Evolutionary conservation across 2,797 vertebrate species (phyloP).

Genomic region (Schizopygopsis pylzovi): DNA sequence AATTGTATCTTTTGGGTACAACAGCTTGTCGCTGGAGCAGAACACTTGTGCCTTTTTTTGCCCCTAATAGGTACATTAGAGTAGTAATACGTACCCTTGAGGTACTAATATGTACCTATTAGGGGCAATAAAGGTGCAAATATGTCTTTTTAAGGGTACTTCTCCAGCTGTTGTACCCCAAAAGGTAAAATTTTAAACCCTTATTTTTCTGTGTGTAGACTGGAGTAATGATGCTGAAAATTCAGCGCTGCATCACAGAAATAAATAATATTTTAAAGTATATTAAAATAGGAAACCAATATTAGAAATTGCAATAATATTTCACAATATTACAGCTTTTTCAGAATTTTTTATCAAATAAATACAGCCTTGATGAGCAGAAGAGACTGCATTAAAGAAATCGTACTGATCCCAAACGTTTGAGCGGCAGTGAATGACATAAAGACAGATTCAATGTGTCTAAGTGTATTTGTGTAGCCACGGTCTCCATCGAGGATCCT

Average conservation of each 20-base stretch:
- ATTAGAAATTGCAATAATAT: neutral
- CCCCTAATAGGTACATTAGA: too few species aligned
- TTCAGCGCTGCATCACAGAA: too few species aligned
- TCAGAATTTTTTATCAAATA: neutral
- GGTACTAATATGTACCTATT: too few species aligned
- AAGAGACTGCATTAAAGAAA: neutral
- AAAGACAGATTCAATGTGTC: neutral
- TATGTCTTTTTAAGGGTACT: too few species aligned
- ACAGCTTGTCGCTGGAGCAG: too few species aligned
- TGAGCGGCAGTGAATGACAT: neutral
- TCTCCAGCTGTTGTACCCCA: too few species aligned
- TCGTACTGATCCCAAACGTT: neutral
- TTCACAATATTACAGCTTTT: neutral
- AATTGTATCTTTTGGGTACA: too few species aligned
- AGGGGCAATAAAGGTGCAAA: too few species aligned
- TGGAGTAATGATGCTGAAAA: neutral
- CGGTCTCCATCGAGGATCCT: neutral
- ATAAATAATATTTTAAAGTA: neutral
- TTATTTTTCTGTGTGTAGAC: neutral
- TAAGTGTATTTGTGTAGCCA: neutral
- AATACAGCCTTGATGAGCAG: neutral
- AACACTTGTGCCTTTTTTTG: too few species aligned
- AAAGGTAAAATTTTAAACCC: too few species aligned
- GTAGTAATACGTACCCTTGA: too few species aligned
- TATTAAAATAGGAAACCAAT: neutral